Evolutionary conservation across 2,797 vertebrate genomes (phyloP).

Genomic region (Salarias fasciatus): DNA sequence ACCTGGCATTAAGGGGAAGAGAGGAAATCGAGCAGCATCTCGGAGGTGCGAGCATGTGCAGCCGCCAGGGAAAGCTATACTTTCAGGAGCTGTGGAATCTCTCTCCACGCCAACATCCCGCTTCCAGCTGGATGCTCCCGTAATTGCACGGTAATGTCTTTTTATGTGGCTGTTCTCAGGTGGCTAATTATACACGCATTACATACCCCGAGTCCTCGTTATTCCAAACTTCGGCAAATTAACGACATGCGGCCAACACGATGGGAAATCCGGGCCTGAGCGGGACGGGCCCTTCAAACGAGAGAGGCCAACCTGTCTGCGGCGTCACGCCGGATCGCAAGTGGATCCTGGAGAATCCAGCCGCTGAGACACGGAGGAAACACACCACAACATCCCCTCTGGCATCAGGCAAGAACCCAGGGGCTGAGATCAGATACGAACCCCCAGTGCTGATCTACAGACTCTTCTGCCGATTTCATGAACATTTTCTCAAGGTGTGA

Average conservation of each 20-base stretch:
- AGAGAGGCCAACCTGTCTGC: conserved; percentile 47
- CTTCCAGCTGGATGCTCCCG: conserved; percentile 79
- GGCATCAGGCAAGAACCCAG: too few relatives aligned
- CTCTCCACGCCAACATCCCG: conserved; percentile 73
- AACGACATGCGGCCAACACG: conserved; percentile 78
- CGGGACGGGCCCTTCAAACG: conserved; percentile 67
- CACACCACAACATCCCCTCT: conserved; percentile 50
- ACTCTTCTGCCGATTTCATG: too few relatives aligned
- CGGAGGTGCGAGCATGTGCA: conserved; percentile 41
- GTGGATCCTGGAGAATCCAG: conserved; percentile 41
- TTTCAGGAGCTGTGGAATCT: conserved; percentile 83
- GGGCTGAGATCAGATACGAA: too few relatives aligned
- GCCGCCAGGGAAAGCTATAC: conserved; percentile 73
- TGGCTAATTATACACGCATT: conserved; percentile 87
- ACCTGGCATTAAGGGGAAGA: conserved; percentile 38
- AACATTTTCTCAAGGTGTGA: too few relatives aligned
- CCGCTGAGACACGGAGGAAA: conserved; percentile 57
- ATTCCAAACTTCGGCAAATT: conserved; percentile 84
- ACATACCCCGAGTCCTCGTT: conserved; percentile 83
- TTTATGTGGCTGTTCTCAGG: conserved; percentile 86
- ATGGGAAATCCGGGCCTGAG: conserved; percentile 66
- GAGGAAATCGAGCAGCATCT: conserved; percentile 31
- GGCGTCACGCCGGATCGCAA: conserved; percentile 25
- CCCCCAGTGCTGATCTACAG: too few relatives aligned
- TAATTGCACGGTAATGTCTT: conserved; percentile 87